Evolutionary conservation across 2,888 invertebrate species (phyloP).

Genomic region (Congeria kusceri): DNA sequence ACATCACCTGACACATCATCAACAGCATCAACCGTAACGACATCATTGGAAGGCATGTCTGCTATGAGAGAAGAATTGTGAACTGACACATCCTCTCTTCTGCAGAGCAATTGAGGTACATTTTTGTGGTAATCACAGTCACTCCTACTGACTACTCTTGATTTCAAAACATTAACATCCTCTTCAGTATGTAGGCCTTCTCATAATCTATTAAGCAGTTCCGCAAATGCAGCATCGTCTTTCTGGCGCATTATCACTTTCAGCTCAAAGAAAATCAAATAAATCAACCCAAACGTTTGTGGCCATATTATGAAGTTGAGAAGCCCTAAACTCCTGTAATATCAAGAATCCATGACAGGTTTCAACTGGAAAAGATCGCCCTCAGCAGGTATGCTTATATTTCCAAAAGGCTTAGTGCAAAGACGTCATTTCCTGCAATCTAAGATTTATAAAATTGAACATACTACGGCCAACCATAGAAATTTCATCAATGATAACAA

Average conservation of each 20-base stretch:
- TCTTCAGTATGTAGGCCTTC: slow-evolving; percentile 49
- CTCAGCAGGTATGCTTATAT: slow-evolving; percentile 57
- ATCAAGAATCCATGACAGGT: slow-evolving; percentile 64
- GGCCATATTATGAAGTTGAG: slow-evolving; percentile 13
- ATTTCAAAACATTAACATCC: slow-evolving; percentile 42
- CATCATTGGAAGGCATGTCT: slow-evolving; percentile 12
- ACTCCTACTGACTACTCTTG: slow-evolving; percentile 11
- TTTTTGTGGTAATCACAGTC: not conserved
- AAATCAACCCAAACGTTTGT: slow-evolving; percentile 56
- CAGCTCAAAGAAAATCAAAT: slow-evolving; percentile 57
- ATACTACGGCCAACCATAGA: slow-evolving; percentile 67
- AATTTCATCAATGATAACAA: slow-evolving; percentile 67
- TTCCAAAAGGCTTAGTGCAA: slow-evolving; percentile 55
- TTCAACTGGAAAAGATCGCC: slow-evolving; percentile 59
- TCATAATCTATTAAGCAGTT: slow-evolving; percentile 61
- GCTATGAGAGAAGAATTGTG: slow-evolving; percentile 40
- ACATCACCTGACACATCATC: slow-evolving; percentile 56
- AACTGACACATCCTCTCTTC: slow-evolving; percentile 19
- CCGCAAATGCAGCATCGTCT: slow-evolving; percentile 59
- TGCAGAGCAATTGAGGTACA: slow-evolving; percentile 49
- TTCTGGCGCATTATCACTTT: slow-evolving; percentile 67
- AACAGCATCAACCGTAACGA: slow-evolving; percentile 31
- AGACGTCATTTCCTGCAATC: slow-evolving; percentile 59
- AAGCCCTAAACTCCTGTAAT: slow-evolving; percentile 15
- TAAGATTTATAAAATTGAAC: slow-evolving; percentile 55